These are phyloP conservation scores for Hybognathus amarus DNA, from an alignment of 2,797 vertebrate species.

Conservation along the genomic window DNA sequence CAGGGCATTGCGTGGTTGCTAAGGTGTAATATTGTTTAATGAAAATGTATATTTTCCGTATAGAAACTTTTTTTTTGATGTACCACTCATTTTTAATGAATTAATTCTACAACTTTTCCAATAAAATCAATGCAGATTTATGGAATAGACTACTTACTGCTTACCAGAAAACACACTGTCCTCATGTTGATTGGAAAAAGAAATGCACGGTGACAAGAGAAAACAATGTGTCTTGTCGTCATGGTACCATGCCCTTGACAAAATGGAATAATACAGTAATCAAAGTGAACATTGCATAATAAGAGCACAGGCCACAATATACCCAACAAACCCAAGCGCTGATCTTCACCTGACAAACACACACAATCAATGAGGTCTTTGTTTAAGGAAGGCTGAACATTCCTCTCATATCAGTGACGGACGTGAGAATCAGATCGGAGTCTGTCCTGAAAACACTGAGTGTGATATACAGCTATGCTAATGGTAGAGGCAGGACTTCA, in stretches of 20 bases:
- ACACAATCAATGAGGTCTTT: conserved; percentile 14
- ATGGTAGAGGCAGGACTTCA: not conserved
- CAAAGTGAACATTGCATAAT: conserved; percentile 26
- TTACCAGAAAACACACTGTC: not conserved
- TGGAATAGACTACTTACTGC: not conserved
- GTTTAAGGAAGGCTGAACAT: conserved; percentile 20
- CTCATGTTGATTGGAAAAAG: not conserved
- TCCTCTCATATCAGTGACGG: conserved; percentile 43
- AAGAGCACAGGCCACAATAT: conserved; percentile 38
- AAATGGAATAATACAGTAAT: conserved; percentile 37
- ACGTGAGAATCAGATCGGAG: conserved; percentile 19
- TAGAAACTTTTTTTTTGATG: not conserved
- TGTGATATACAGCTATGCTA: not conserved
- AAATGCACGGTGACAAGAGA: not conserved
- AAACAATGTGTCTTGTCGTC: conserved; percentile 21
- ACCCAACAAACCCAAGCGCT: not conserved
- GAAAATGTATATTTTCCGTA: not conserved
- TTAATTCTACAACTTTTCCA: not conserved
- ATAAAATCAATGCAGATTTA: not conserved
- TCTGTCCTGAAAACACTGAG: not conserved
- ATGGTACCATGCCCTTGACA: conserved; percentile 48
- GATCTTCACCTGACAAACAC: conserved; percentile 21
- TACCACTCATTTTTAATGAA: not conserved
- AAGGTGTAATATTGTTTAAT: not conserved
- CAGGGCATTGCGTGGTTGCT: not conserved